Conservation (phyloP, 64 coral and sea anemone species). For the Anthopleura sola region DNA sequence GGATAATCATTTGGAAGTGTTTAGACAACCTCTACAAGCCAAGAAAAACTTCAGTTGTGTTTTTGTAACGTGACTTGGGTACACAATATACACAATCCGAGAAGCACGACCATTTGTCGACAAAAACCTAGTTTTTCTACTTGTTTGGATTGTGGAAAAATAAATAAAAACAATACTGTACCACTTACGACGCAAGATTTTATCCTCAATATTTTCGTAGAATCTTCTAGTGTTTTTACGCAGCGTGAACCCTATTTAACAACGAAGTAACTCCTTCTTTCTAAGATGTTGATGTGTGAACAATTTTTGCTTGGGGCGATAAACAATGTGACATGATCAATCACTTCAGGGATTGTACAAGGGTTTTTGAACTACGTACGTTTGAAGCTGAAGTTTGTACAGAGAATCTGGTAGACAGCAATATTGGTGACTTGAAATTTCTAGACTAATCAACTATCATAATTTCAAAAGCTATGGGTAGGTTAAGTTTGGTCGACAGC, state of each 20-base stretch:
- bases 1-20: not conserved
- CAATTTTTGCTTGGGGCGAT: not conserved
- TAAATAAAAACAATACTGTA: not conserved
- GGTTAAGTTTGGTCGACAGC: too few relatives aligned
- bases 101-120: not conserved
- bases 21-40: not conserved
- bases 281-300: not conserved
- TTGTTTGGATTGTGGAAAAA: not conserved
- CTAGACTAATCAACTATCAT: too few relatives aligned
- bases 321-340: not conserved
- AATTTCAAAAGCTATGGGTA: too few relatives aligned
- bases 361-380: too few relatives aligned
- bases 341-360: not conserved
- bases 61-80: not conserved
- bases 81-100: not conserved
- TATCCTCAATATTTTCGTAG: not conserved
- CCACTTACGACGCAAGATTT: not conserved
- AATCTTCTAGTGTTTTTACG: not conserved
- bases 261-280: not conserved
- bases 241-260: conserved; percentile 3
- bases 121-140: not conserved
- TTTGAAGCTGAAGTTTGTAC: too few relatives aligned
- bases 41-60: not conserved
- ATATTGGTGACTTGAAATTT: too few relatives aligned
- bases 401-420: too few relatives aligned